These are phyloP conservation scores for Haplochromis vanheusdeni DNA, from an alignment of 2,113 vertebrate genomes.

Conservation along the genomic window DNA sequence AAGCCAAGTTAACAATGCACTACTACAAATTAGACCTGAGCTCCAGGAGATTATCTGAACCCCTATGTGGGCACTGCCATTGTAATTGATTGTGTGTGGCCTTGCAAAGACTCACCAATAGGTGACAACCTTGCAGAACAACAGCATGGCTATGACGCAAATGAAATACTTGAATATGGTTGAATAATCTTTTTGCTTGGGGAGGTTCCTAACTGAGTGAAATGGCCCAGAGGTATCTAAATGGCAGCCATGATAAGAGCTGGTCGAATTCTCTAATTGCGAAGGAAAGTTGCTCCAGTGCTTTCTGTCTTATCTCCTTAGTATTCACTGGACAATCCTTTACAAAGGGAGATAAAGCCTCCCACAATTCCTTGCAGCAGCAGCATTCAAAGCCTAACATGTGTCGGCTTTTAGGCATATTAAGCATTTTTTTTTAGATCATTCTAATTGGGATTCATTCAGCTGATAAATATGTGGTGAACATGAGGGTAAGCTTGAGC, in stretches of 20 bases:
- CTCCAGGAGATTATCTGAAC: neutral
- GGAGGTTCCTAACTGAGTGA: neutral
- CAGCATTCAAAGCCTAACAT: neutral
- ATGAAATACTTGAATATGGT: neutral
- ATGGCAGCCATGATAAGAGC: neutral
- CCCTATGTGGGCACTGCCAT: neutral
- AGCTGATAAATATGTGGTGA: neutral
- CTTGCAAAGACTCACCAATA: neutral
- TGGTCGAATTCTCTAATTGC: neutral
- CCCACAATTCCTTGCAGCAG: neutral
- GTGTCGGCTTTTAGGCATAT: neutral
- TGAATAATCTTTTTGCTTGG: neutral
- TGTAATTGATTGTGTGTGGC: neutral
- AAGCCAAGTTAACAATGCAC: neutral
- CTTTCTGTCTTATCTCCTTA: neutral
- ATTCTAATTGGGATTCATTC: neutral
- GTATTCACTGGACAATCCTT: neutral
- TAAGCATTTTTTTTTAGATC: neutral
- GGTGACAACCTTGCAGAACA: neutral
- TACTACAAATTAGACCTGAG: conserved; percentile 8
- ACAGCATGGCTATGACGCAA: neutral
- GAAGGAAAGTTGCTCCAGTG: neutral
- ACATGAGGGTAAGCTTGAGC: neutral
- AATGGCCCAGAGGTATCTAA: neutral
- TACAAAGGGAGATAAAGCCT: neutral